These are phyloP conservation scores for Sylvietta virens DNA, from an alignment of 2,113 vertebrate genomes.

Conservation along the genomic window DNA sequence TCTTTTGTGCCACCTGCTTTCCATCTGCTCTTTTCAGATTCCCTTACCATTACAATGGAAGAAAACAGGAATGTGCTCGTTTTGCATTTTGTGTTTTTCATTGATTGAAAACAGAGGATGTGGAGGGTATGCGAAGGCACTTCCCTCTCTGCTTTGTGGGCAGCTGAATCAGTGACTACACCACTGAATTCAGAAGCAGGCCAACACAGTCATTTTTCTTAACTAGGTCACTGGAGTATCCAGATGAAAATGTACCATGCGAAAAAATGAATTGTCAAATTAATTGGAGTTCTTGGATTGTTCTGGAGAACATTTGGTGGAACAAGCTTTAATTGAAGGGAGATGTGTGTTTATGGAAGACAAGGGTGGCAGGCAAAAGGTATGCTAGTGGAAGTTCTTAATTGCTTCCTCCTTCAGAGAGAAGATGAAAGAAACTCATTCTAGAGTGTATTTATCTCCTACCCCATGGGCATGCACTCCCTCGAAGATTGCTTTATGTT, in stretches of 20 bases:
- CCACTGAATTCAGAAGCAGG: background rate
- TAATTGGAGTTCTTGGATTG: background rate
- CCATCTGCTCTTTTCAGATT: background rate
- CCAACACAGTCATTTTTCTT: background rate
- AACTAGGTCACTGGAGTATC: background rate
- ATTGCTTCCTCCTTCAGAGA: background rate
- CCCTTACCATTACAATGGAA: background rate
- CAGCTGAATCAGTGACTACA: rapidly evolving
- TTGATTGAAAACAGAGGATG: background rate
- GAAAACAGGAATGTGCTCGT: background rate
- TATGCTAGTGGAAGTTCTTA: background rate
- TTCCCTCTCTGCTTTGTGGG: background rate
- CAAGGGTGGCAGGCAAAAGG: background rate
- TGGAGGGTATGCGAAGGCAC: background rate
- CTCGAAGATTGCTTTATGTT: background rate
- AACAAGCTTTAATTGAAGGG: background rate
- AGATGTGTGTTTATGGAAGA: background rate
- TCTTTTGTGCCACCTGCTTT: background rate
- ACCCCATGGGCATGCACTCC: background rate
- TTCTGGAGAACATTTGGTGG: background rate
- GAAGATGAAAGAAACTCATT: background rate
- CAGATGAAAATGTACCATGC: background rate
- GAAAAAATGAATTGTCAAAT: background rate
- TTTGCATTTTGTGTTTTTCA: background rate
- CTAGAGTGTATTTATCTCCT: background rate